Evolutionary conservation across 1,140 invertebrate genomes (phyloP).

Genomic region (Arctopsyche grandis): DNA sequence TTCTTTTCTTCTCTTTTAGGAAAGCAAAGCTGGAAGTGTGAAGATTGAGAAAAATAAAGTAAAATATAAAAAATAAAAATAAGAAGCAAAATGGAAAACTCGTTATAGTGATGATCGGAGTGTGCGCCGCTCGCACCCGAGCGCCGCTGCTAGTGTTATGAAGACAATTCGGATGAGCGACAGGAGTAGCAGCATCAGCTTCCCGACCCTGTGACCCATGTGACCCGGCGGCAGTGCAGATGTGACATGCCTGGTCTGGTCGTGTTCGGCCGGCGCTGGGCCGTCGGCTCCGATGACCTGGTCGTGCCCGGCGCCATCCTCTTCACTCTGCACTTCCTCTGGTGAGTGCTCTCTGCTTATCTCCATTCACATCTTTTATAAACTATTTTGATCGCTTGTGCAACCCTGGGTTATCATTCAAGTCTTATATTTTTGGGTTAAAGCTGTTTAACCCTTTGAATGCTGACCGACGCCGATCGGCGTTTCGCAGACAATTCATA

Average conservation of each 20-base stretch:
- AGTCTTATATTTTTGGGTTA: not conserved
- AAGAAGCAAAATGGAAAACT: not conserved
- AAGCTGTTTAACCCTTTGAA: too few species aligned
- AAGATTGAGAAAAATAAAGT: not conserved
- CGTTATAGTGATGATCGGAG: not conserved
- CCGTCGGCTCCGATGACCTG: slow-evolving; percentile 89
- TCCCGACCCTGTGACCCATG: not conserved
- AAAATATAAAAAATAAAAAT: not conserved
- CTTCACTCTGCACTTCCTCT: slow-evolving; percentile 79
- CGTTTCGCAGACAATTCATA: too few species aligned
- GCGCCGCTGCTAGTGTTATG: not conserved
- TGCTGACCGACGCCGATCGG: too few species aligned
- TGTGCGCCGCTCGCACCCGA: slow-evolving; percentile 1
- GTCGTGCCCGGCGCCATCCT: slow-evolving; percentile 85
- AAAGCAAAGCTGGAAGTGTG: too few species aligned
- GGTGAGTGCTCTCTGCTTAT: slow-evolving; percentile 72
- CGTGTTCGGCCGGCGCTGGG: slow-evolving; percentile 86
- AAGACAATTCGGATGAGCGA: too few species aligned
- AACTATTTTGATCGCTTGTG: not conserved
- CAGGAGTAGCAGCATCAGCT: not conserved
- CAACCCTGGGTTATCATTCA: not conserved
- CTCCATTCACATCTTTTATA: not conserved
- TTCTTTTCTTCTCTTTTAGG: too few species aligned
- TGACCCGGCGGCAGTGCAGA: not conserved
- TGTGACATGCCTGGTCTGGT: slow-evolving; percentile 84